Conservation (phyloP, 2,888 invertebrate genomes). For the Boloria selene region DNA sequence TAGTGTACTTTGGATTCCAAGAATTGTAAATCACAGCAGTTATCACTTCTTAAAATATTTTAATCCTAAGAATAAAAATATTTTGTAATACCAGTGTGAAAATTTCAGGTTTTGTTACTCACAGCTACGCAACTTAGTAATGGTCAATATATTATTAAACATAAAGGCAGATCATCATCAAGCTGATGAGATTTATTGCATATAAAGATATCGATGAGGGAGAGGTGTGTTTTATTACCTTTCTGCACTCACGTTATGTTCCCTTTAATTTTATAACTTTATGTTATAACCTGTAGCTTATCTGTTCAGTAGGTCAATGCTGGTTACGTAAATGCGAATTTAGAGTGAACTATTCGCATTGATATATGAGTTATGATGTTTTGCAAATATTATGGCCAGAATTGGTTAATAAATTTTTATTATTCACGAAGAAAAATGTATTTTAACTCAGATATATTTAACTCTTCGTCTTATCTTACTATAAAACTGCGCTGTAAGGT, state of each 20-base stretch:
- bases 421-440: slow-evolving; percentile 10
- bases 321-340: slow-evolving; percentile 45
- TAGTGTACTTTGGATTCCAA: not conserved
- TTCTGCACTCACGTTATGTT: slow-evolving; percentile 21
- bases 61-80: not conserved
- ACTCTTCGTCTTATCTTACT: not conserved
- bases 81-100: slow-evolving; percentile 15
- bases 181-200: slow-evolving; percentile 14
- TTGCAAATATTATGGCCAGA: slow-evolving; percentile 39
- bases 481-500: not conserved
- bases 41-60: not conserved
- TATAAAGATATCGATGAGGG: slow-evolving; percentile 1
- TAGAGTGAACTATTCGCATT: slow-evolving; percentile 43
- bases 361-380: slow-evolving; percentile 36
- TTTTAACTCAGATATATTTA: not conserved
- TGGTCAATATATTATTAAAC: slow-evolving; percentile 18
- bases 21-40: not conserved
- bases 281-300: slow-evolving; percentile 22
- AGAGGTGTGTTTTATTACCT: slow-evolving; percentile 7
- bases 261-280: slow-evolving; percentile 24
- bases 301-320: slow-evolving; percentile 54
- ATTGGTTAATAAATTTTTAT: slow-evolving; percentile 27
- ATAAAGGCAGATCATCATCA: slow-evolving; percentile 25
- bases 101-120: slow-evolving; percentile 14
- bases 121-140: slow-evolving; percentile 21